phyloP scores from a whole-genome alignment of 2,113 vertebrate species.

The Craseonycteris thonglongyai region DNA sequence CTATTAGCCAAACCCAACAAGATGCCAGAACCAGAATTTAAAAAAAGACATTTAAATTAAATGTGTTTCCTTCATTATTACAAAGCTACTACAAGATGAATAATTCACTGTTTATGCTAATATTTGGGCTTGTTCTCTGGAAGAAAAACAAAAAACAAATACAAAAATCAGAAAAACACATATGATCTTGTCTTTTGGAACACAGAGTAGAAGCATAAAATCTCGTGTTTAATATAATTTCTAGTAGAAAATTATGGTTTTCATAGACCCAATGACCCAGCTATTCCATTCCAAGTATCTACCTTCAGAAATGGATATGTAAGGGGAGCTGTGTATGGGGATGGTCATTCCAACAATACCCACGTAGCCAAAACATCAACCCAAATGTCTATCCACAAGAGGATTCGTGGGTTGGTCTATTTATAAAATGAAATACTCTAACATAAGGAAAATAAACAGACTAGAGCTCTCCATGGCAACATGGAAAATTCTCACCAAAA shows the following conservation, averaged over 20 bases:
- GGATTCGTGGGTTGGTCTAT: neutral
- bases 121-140: neutral
- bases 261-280: neutral
- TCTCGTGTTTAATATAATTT: neutral
- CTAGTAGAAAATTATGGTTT: neutral
- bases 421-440: neutral
- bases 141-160: neutral
- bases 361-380: neutral
- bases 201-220: neutral
- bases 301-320: neutral
- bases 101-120: neutral
- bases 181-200: neutral
- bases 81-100: neutral
- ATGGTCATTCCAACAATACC: neutral
- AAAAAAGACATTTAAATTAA: neutral
- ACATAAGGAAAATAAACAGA: neutral
- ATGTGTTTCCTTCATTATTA: neutral
- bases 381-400: neutral
- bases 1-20: neutral
- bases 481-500: neutral
- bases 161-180: too few species aligned
- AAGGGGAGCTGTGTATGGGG: neutral
- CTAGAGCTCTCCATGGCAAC: neutral
- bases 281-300: neutral
- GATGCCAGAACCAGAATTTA: neutral